Base-by-base conservation (phyloP, 37 sponge, comb jelly and placozoan species). In the Beroe ovata region DNA sequence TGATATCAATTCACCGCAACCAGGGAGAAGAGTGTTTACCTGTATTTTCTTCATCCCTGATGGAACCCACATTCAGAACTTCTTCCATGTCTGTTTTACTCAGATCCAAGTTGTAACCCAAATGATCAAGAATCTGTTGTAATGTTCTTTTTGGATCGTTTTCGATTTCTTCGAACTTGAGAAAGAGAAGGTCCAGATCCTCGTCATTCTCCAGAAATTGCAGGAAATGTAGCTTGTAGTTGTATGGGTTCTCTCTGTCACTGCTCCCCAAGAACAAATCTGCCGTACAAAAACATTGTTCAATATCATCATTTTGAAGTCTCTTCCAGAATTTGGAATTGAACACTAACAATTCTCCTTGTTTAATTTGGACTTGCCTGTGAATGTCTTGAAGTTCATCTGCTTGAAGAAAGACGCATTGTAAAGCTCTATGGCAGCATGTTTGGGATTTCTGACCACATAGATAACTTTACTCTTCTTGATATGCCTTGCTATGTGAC, bases 381-480 rank as follows among this genome's bases (percentile, higher is more conserved):
- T 47, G 11, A 47, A 47, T 16, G 54, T 11, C 11, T 47, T 47
- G 54, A 47, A 47, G 54, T 47, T 28, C 38, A 69, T 69, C 19
- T 69, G 71, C 32, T 69, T 69, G 71, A 21, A 25, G 38, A 36
- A 69, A 3, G 38, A 69, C 4, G 36, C 36, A 38, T 69, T 69
- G 71, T 69, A 69, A 29, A 69, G 38, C 11, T 69, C 71, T 36
- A 69, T 36, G 4, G 71, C 71, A 21, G 71, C 38, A 38, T 69
- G 71, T 28, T 69, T 69, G 26, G 71, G 71, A 38, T 69, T 35
- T 14, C 71, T 29, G 6, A 69, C 25, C 4, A 69, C 38, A 38
- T 69, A 69, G 32, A 69, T 36, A 6, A 69, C 38, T 35, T 35
- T 69, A 14, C 38, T 35, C 20, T 69, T 69, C 71, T 69, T 29